phyloP scores from a whole-genome alignment of 2,888 invertebrate species.

The Andrena bicolor region DNA sequence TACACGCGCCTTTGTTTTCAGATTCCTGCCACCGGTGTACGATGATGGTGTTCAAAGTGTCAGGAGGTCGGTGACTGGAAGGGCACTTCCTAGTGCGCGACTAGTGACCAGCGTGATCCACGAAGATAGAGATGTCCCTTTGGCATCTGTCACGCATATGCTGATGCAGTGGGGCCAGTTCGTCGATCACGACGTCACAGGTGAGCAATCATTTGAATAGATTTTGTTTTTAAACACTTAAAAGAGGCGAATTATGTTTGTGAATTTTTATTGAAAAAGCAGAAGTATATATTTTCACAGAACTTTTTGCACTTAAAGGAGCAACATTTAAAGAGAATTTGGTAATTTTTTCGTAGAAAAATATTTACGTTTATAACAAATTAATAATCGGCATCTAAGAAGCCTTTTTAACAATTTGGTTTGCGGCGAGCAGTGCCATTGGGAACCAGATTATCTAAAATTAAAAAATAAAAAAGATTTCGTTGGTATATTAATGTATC shows the following conservation, averaged over 20 bases:
- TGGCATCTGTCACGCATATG: slow-evolving; percentile 90
- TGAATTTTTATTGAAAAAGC: not conserved
- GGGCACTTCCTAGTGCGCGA: slow-evolving; percentile 91
- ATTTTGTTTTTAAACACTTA: not conserved
- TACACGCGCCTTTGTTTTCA: slow-evolving; percentile 40
- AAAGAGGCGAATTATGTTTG: not conserved
- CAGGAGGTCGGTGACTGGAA: slow-evolving; percentile 87
- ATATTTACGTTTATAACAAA: too few relatives aligned
- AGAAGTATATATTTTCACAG: too few relatives aligned
- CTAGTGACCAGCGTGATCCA: slow-evolving; percentile 90
- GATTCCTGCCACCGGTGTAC: slow-evolving; percentile 93
- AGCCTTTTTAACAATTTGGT: too few relatives aligned
- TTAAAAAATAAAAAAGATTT: too few relatives aligned
- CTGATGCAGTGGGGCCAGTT: slow-evolving; percentile 97
- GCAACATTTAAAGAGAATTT: too few relatives aligned
- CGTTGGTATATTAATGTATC: too few relatives aligned
- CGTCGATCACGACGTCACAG: slow-evolving; percentile 94
- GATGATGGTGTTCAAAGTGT: slow-evolving; percentile 90
- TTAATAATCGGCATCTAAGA: too few relatives aligned
- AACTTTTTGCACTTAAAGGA: too few relatives aligned
- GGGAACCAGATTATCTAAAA: too few relatives aligned
- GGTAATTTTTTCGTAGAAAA: too few relatives aligned
- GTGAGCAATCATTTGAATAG: slow-evolving; percentile 64
- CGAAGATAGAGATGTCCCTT: slow-evolving; percentile 88
- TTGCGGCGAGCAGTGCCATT: too few relatives aligned